Evolutionary conservation across 2,113 vertebrate genomes (phyloP).

Genomic region (Pterocles orientalis): DNA sequence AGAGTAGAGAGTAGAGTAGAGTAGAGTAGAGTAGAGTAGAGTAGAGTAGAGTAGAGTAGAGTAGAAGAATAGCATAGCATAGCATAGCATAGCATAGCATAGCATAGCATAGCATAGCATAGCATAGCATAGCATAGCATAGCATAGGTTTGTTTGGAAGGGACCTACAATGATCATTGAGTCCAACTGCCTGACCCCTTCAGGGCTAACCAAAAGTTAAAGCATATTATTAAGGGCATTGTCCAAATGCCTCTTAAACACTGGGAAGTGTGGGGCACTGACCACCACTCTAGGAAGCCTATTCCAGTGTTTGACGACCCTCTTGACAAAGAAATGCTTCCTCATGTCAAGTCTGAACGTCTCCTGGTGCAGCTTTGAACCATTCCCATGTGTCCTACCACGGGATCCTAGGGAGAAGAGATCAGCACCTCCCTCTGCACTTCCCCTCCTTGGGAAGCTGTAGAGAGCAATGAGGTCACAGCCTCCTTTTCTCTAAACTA

Average conservation of each 20-base stretch:
- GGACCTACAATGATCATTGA: fast-evolving
- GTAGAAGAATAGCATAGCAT: background rate
- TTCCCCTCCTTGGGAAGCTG: background rate
- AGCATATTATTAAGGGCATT: background rate
- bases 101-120: too few relatives aligned
- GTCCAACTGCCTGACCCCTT: background rate
- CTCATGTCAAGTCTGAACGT: background rate
- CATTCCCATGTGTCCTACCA: fast-evolving
- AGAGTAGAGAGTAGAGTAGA: background rate
- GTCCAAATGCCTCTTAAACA: background rate
- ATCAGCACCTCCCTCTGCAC: too few relatives aligned
- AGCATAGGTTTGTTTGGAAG: background rate
- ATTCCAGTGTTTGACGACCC: background rate
- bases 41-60: background rate
- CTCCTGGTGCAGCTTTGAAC: background rate
- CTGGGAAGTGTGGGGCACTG: background rate
- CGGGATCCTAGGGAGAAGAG: background rate
- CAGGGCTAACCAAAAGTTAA: background rate
- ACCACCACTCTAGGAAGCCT: background rate
- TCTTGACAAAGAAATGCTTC: background rate
- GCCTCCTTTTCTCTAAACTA: background rate
- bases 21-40: background rate
- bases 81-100: background rate
- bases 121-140: too few relatives aligned
- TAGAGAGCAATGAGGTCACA: background rate